Conservation (phyloP, 2,797 vertebrate genomes). For the Coendou prehensilis region DNA sequence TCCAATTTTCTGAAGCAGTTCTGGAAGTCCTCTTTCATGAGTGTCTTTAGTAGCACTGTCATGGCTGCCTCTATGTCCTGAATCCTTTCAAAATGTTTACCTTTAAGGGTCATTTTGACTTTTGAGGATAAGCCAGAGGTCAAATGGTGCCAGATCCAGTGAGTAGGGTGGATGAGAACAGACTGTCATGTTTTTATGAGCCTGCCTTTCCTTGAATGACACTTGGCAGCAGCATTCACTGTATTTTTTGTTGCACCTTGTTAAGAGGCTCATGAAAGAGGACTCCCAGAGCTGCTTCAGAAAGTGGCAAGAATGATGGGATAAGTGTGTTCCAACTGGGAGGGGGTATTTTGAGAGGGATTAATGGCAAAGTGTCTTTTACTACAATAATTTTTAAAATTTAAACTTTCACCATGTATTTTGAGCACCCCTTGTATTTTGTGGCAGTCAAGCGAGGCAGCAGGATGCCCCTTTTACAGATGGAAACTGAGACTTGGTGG, state of each 20-base stretch:
- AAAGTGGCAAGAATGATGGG: background rate
- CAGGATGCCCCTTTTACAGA: background rate
- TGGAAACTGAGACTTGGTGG: background rate
- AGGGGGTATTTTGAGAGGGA: rapidly evolving
- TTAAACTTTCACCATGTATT: background rate
- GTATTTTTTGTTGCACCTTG: background rate
- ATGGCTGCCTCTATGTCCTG: background rate
- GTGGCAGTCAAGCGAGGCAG: background rate
- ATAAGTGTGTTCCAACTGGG: background rate
- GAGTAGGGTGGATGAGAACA: background rate
- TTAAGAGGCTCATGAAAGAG: background rate
- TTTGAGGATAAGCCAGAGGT: background rate
- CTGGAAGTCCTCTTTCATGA: background rate
- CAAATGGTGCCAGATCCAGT: background rate
- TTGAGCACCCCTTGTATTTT: background rate
- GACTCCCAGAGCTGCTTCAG: background rate
- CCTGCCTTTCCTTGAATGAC: background rate
- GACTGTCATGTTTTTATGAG: background rate
- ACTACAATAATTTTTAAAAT: background rate
- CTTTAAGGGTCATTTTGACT: background rate
- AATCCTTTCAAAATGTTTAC: background rate
- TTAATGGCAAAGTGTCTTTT: background rate
- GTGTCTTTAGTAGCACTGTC: background rate
- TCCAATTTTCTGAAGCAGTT: background rate
- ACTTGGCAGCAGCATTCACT: background rate